These are phyloP conservation scores for Plutella xylostella DNA, from an alignment of 2,888 invertebrate species.

Conservation along the genomic window DNA sequence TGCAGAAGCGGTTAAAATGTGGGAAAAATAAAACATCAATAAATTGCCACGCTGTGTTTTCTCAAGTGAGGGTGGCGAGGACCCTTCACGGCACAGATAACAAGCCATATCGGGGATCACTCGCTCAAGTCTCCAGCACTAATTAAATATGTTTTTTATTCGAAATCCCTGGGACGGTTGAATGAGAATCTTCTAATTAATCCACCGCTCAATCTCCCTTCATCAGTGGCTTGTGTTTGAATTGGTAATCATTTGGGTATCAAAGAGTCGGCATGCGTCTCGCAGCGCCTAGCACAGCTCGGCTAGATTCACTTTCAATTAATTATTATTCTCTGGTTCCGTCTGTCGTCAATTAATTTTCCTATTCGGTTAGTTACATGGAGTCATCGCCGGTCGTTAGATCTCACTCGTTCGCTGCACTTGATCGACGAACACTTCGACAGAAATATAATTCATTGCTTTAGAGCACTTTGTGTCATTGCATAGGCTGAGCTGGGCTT, in stretches of 20 bases:
- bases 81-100: slow-evolving; percentile 19
- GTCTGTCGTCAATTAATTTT: slow-evolving; percentile 43
- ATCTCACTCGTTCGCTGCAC: no score
- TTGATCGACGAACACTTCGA: no score
- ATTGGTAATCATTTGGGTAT: slow-evolving; percentile 60
- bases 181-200: slow-evolving; percentile 54
- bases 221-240: slow-evolving; percentile 45
- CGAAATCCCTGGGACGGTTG: slow-evolving; percentile 16
- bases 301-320: slow-evolving; percentile 22
- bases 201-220: slow-evolving; percentile 26
- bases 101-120: slow-evolving; percentile 18
- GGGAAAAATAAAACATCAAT: slow-evolving; percentile 22
- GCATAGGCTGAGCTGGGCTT: no score
- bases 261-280: slow-evolving; percentile 45
- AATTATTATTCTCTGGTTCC: slow-evolving; percentile 28
- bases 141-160: slow-evolving; percentile 30
- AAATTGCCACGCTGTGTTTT: slow-evolving; percentile 14
- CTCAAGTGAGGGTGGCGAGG: slow-evolving; percentile 13
- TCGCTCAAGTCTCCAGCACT: slow-evolving; percentile 21
- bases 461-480: no score
- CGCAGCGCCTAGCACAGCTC: slow-evolving; percentile 17
- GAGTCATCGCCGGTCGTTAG: no score
- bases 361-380: no score
- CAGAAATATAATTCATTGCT: no score
- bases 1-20: slow-evolving; percentile 5